These are phyloP conservation scores for Ursus arctos DNA, from an alignment of 2,113 vertebrate genomes.

Conservation along the genomic window DNA sequence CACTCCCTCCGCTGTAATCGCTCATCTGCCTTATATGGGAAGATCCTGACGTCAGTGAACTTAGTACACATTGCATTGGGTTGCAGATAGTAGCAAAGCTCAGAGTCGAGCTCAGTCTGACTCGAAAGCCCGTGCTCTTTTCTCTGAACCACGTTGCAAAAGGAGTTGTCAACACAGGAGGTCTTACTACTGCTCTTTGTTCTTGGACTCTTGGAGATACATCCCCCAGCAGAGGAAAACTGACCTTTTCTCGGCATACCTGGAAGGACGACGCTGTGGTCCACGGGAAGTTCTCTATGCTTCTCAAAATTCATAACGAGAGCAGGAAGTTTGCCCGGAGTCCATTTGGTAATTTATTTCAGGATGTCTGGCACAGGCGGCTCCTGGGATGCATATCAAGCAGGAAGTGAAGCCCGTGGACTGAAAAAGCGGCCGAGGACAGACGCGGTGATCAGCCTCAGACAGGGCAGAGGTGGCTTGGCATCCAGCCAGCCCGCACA, in stretches of 20 bases:
- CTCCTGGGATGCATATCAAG: slow-evolving; percentile 64
- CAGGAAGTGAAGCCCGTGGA: slow-evolving; percentile 47
- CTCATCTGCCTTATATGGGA: not conserved
- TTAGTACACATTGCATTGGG: not conserved
- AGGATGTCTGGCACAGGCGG: slow-evolving; percentile 66
- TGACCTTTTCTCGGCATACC: not conserved
- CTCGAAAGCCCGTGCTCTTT: not conserved
- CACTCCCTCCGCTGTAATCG: not conserved
- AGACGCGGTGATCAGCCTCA: slow-evolving; percentile 31
- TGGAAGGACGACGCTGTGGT: slow-evolving; percentile 41
- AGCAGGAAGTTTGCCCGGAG: slow-evolving; percentile 64
- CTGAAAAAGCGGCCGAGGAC: slow-evolving; percentile 54
- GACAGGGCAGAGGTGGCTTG: slow-evolving; percentile 39
- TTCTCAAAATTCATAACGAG: slow-evolving; percentile 54
- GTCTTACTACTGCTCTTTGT: not conserved
- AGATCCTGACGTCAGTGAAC: not conserved
- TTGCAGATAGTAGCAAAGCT: not conserved
- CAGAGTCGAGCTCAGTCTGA: not conserved
- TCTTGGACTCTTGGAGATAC: not conserved
- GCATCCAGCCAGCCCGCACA: not conserved
- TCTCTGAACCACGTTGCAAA: not conserved
- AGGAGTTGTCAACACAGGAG: not conserved
- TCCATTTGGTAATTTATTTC: slow-evolving; percentile 73
- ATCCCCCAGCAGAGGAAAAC: not conserved
- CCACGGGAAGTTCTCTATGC: not conserved